Evolutionary conservation across 2,797 vertebrate genomes (phyloP).

Genomic region (Eidolon dupreanum): DNA sequence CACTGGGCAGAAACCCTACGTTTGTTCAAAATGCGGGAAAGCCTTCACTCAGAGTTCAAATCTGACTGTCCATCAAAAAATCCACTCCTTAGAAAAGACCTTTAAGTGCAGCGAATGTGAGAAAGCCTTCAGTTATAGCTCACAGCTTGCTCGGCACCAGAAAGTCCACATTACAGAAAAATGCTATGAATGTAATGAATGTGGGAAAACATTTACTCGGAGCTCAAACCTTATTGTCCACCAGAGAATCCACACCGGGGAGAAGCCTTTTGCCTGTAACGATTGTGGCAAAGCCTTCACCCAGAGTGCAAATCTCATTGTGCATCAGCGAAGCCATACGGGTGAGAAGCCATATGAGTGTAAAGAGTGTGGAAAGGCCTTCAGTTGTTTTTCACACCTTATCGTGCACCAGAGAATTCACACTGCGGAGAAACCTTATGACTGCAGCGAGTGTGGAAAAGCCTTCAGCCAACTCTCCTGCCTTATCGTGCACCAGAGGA

Average conservation of each 20-base stretch:
- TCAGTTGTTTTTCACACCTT: slow-evolving; percentile 74
- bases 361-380: slow-evolving; percentile 78
- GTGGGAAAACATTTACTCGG: slow-evolving; percentile 80
- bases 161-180: slow-evolving; percentile 82
- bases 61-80: slow-evolving; percentile 80
- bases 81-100: slow-evolving; percentile 79
- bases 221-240: slow-evolving; percentile 80
- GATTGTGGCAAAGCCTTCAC: slow-evolving; percentile 80
- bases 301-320: slow-evolving; percentile 72
- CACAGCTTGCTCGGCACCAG: slow-evolving; percentile 79
- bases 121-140: slow-evolving; percentile 82
- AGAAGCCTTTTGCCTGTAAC: slow-evolving; percentile 73
- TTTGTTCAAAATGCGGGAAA: slow-evolving; percentile 82
- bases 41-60: slow-evolving; percentile 83
- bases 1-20: slow-evolving; percentile 80
- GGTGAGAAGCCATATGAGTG: slow-evolving; percentile 81
- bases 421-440: slow-evolving; percentile 65
- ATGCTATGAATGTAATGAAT: slow-evolving; percentile 78
- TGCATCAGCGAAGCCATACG: slow-evolving; percentile 79
- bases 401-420: slow-evolving; percentile 66
- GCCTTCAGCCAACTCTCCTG: slow-evolving; percentile 79
- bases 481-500: slow-evolving; percentile 80
- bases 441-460: slow-evolving; percentile 76
- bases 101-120: slow-evolving; percentile 80
- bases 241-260: slow-evolving; percentile 79